Base-by-base conservation (phyloP, 2,113 vertebrate species). In the Origma solitaria region DNA sequence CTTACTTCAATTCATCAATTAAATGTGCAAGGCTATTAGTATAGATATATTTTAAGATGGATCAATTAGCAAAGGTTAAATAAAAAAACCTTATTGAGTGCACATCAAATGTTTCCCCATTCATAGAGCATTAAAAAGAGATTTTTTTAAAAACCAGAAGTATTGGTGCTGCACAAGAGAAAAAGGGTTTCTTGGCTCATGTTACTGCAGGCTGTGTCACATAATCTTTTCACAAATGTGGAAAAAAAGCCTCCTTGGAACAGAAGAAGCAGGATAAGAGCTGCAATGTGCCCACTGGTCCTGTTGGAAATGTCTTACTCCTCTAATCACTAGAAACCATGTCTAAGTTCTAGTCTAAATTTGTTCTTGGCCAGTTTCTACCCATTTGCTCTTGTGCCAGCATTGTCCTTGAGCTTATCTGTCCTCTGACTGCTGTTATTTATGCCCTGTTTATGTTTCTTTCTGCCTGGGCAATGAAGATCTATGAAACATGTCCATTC, bases 361-460 rank as follows among this genome's bases (percentile, higher is more conserved):
- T 94, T 94, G 87, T 94, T 95, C 93, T 79, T 94, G 89, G 94
- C 73, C 81, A 85, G 35, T 95, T 94, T 71, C 49, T 95, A 82
- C 51, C 40, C 12, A 0, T 91, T 92, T 92, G 57, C 65, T 95
- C 73, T 95, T 92, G 53, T 92, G 93, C 96, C 96, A 96, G 70
- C 57, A 38, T 94, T 96, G 95, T 94, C 93, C 92, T 96, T 97
- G 83, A 92, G 86, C 53, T 92, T 93, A 93, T 93, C 94, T 95
- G 82, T 96, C 80, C 86, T 96, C 72, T 90, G 82, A 71, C 94
- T 86, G 80, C 60, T 94, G 65, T 95, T 92, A 88, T 95, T 95
- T 96, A 94, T 92, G 72, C 65, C 91, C 82, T 96, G 93, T 95
- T 93, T 96, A 86, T 61, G 25, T 88, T 96, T 92, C 64, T 88